Evolutionary conservation across 2,113 vertebrate species (phyloP).

Genomic region (Spea bombifrons): DNA sequence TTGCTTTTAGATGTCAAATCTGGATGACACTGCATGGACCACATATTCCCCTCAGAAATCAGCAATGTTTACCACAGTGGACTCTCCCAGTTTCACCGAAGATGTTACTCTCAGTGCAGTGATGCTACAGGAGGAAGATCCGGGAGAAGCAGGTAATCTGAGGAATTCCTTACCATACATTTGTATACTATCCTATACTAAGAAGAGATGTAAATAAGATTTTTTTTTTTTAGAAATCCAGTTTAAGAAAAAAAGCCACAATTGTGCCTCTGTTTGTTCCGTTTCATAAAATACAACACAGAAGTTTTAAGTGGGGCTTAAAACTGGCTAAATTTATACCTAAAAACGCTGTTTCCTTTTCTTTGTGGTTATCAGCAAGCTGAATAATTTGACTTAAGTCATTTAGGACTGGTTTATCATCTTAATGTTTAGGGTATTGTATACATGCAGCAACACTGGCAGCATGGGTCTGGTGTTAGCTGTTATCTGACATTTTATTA

Average conservation of each 20-base stretch:
- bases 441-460: too few relatives aligned
- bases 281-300: constrained; percentile 6
- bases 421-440: too few relatives aligned
- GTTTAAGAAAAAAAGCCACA: too few relatives aligned
- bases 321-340: too few relatives aligned
- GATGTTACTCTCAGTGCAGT: constrained; percentile 82
- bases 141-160: constrained; percentile 83
- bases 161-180: neutral
- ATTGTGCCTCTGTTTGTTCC: too few relatives aligned
- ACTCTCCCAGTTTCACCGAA: constrained; percentile 70
- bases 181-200: constrained; percentile 1
- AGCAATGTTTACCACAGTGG: constrained; percentile 63
- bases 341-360: too few relatives aligned
- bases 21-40: constrained; percentile 87
- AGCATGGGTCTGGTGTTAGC: too few relatives aligned
- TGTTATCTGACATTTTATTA: too few relatives aligned
- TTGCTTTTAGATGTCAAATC: constrained; percentile 58
- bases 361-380: too few relatives aligned
- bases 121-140: constrained; percentile 88
- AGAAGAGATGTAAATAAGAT: neutral
- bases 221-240: neutral
- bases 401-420: too few relatives aligned
- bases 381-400: too few relatives aligned
- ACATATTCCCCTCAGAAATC: constrained; percentile 69
- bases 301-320: too few relatives aligned